A percentile compares a stretch with the other conserved stretches of the same genome.
These are phyloP conservation scores for Onthophagus taurus DNA, from an alignment of 1,140 invertebrate species.

Conservation along the genomic window DNA sequence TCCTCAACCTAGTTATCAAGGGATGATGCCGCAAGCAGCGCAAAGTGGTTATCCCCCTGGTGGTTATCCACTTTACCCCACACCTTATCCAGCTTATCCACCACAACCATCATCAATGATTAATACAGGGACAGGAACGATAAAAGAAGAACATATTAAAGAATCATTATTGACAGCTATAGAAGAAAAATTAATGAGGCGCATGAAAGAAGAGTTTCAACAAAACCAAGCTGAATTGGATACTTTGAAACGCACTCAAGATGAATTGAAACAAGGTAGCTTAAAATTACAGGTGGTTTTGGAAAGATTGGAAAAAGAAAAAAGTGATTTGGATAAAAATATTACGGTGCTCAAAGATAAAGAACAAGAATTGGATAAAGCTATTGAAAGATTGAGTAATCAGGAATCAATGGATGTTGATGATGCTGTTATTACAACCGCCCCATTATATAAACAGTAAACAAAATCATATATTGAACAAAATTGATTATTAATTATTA, in stretches of 20 bases:
- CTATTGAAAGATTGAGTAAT: conserved; percentile 65
- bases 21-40: conserved; percentile 34
- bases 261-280: conserved; percentile 82
- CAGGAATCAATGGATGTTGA: conserved; percentile 84
- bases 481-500: conserved; percentile 14
- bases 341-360: conserved; percentile 75
- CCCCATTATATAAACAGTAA: conserved; percentile 92
- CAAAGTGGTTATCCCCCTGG: conserved; percentile 23
- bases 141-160: conserved; percentile 91
- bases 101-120: conserved; percentile 26
- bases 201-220: conserved; percentile 79
- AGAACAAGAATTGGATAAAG: conserved; percentile 74
- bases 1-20: no score
- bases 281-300: conserved; percentile 74
- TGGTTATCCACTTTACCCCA: conserved; percentile 30
- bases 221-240: conserved; percentile 88
- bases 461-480: conserved; percentile 23
- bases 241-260: conserved; percentile 77
- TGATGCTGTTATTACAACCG: conserved; percentile 92
- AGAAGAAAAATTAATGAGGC: conserved; percentile 83
- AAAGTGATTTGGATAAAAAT: conserved; percentile 76
- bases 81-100: conserved; percentile 40
- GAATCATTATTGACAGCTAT: conserved; percentile 89
- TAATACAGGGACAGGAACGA: conserved; percentile 58
- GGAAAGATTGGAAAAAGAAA: conserved; percentile 72